Percentiles rank a stretch among this genome's conserved stretches.
Conservation (phyloP, 2,113 vertebrate species). For the Oreotrochilus melanogaster region DNA sequence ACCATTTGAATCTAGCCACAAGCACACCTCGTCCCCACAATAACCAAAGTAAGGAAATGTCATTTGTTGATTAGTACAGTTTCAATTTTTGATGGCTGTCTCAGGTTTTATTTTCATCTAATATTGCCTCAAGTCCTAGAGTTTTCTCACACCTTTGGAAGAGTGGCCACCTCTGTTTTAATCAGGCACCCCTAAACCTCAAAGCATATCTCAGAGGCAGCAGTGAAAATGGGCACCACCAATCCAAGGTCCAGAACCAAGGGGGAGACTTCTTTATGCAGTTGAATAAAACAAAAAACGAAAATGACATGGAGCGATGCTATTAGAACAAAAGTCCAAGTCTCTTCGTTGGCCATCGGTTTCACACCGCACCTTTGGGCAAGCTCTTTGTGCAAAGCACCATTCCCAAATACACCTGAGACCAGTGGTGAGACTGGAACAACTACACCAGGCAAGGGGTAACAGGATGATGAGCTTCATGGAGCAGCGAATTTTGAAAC, state of each 20-base stretch:
- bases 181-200: neutral
- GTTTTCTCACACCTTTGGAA: neutral
- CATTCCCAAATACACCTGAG: rapidly evolving
- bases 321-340: rapidly evolving
- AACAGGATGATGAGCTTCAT: neutral
- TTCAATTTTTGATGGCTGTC: neutral
- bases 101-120: neutral
- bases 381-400: neutral
- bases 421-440: neutral
- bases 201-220: neutral
- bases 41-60: neutral
- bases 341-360: rapidly evolving
- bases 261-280: neutral
- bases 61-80: neutral
- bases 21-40: neutral
- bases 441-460: neutral
- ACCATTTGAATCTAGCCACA: rapidly evolving
- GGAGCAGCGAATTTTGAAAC: neutral
- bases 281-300: neutral
- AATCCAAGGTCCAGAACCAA: neutral
- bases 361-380: neutral
- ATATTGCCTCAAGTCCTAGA: neutral
- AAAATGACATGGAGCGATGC: neutral
- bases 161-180: neutral
- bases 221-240: rapidly evolving